phyloP scores from a whole-genome alignment of 2,888 invertebrate genomes.

The Phyllotreta cruciferae region DNA sequence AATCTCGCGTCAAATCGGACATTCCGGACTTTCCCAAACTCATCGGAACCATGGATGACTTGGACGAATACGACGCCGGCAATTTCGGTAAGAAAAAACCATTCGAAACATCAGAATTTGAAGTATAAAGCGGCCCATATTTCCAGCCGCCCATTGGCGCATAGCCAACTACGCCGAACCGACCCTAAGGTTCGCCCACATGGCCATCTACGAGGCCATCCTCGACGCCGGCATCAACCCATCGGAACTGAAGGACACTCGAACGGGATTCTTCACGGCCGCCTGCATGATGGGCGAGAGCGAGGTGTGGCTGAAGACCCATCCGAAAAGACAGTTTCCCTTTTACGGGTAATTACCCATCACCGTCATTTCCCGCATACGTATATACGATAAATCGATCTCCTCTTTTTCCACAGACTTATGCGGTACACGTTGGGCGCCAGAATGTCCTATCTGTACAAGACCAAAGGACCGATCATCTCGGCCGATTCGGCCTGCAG shows the following conservation, averaged over 20 bases:
- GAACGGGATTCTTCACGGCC: slow-evolving; percentile 81
- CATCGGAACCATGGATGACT: slow-evolving; percentile 69
- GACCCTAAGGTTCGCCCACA: slow-evolving; percentile 65
- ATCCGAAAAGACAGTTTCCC: not conserved
- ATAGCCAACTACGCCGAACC: slow-evolving; percentile 68
- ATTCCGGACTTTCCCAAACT: slow-evolving; percentile 66
- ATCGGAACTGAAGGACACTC: slow-evolving; percentile 70
- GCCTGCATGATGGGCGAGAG: slow-evolving; percentile 75
- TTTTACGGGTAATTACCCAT: too few species aligned
- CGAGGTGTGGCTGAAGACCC: not conserved
- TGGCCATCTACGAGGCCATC: slow-evolving; percentile 66
- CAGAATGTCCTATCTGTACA: slow-evolving; percentile 86
- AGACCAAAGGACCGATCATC: slow-evolving; percentile 88
- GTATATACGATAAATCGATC: too few species aligned
- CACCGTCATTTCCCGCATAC: too few species aligned
- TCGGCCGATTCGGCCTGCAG: slow-evolving; percentile 92
- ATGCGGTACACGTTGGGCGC: slow-evolving; percentile 65
- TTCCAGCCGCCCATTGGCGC: slow-evolving; percentile 48
- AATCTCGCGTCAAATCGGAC: slow-evolving; percentile 75
- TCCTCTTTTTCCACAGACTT: too few species aligned
- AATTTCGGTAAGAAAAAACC: slow-evolving; percentile 57
- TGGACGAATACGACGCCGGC: slow-evolving; percentile 63
- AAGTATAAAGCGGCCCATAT: too few species aligned
- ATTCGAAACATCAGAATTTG: not conserved
- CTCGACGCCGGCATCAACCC: slow-evolving; percentile 73